Evolutionary conservation across 64 coral and sea anemone genomes (phyloP), one percentile per base, ranked within the genome.

Genomic region (Actinia equina): DNA sequence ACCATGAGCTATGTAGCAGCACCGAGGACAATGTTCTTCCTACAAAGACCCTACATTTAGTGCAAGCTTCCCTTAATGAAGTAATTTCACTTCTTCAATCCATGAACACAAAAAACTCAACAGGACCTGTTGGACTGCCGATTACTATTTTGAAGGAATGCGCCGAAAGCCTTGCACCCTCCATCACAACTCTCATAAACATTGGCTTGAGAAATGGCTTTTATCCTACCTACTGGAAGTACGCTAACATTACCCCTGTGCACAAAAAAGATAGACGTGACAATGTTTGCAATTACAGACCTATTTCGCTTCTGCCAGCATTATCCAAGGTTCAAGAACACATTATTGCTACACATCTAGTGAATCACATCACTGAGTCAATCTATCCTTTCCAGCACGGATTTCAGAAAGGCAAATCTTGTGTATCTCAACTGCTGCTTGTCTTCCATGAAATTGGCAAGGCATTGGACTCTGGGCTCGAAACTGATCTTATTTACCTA

Each of bases 391-490:
- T 70, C 52, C 85, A 86, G 85, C 85, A 86, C 60, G 85, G 85
- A 67, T 86, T 86, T 67, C 85, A 86, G 71, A 86, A 86, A 71
- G 85, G 85, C 43, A 88, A 80, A 74, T 77, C 86, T 59, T 88
- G 74, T 80, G 70, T 78, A 77, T 54, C 71, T 55, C 59, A 62
- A 17, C 15, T 62, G 16, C 16, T 62, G 15, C 59, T 8, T 3
- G 59, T 62, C 5, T 17, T 62, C 15, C 59, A 62, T 17, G 59
- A 62, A 62, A 62, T 62, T 17, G 59, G 59, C 3, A 3, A 5
- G 3, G 59, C 59, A 17, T 17, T 62, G 19, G 59, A 62, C 59
- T 8, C 6, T 8, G 59, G 59, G 2, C 16, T 62, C 3, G 59
- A 62, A 62, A 62, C 59, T 62, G 59, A 62, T 20, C 6, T 62